phyloP scores from a whole-genome alignment of 2,888 invertebrate species.

The Quadroppia sp. region DNA sequence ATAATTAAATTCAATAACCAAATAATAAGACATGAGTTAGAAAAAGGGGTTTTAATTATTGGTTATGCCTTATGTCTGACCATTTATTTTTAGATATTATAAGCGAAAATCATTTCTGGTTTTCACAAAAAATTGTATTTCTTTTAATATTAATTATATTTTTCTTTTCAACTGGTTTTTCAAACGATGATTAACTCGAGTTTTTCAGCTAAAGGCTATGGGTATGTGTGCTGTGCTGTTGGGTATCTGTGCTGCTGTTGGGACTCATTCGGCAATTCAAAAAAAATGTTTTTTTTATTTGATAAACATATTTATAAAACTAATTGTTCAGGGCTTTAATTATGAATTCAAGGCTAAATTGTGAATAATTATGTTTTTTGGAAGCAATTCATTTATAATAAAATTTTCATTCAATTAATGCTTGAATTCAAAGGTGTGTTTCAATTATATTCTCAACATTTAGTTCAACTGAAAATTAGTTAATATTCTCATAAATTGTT shows the following conservation, averaged over 20 bases:
- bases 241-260: neutral
- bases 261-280: neutral
- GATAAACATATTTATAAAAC: neutral
- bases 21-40: no score
- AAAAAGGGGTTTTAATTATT: no score
- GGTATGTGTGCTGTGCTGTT: neutral
- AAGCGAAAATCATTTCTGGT: neutral
- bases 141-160: neutral
- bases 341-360: neutral
- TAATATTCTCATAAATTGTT: neutral
- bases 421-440: conserved; percentile 17
- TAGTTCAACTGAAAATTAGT: neutral
- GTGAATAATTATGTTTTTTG: neutral
- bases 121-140: neutral
- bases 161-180: neutral
- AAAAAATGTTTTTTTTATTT: neutral
- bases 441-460: neutral
- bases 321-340: neutral
- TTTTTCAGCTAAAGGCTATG: no score
- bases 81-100: no score
- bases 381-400: neutral
- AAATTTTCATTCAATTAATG: neutral
- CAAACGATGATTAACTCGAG: no score
- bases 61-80: no score
- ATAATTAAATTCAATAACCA: no score